These are phyloP conservation scores for Drosophila emarginata DNA, from an alignment of 2,888 invertebrate species.

Conservation along the genomic window DNA sequence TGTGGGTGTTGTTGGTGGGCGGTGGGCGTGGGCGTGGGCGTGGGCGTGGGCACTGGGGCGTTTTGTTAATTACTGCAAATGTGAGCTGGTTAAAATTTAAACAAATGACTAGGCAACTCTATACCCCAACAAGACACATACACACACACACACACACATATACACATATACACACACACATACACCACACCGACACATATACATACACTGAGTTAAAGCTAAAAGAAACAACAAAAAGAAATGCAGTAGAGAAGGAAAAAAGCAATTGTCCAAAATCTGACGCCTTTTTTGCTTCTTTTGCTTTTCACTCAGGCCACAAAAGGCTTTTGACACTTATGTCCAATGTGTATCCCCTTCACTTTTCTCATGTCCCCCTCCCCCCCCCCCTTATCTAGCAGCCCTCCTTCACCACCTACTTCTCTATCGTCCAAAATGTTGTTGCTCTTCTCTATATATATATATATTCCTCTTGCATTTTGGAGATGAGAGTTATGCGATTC, in stretches of 20 bases:
- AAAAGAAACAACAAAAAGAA: not conserved
- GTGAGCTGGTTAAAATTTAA: conserved; percentile 40
- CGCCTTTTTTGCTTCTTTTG: conserved; percentile 30
- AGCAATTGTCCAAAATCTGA: conserved; percentile 48
- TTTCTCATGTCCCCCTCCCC: not conserved
- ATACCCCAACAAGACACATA: not conserved
- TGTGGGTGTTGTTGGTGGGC: not conserved
- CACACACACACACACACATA: not conserved
- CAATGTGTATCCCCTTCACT: conserved; percentile 23
- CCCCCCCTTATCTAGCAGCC: not conserved
- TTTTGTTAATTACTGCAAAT: conserved; percentile 37
- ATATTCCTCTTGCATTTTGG: not conserved
- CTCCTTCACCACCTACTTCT: not conserved
- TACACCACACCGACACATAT: too few species aligned
- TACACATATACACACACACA: too few species aligned
- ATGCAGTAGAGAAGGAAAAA: not conserved
- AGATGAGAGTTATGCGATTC: not conserved
- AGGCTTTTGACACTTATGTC: conserved; percentile 59
- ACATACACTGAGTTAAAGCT: not conserved
- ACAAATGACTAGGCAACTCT: conserved; percentile 34
- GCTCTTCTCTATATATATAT: too few species aligned
- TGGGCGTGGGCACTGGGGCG: conserved; percentile 12
- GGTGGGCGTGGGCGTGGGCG: not conserved
- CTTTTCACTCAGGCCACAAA: conserved; percentile 48
- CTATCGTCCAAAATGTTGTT: too few species aligned